Conservation (phyloP, 2,888 invertebrate species). For the Chrysopilus asiliformis region DNA sequence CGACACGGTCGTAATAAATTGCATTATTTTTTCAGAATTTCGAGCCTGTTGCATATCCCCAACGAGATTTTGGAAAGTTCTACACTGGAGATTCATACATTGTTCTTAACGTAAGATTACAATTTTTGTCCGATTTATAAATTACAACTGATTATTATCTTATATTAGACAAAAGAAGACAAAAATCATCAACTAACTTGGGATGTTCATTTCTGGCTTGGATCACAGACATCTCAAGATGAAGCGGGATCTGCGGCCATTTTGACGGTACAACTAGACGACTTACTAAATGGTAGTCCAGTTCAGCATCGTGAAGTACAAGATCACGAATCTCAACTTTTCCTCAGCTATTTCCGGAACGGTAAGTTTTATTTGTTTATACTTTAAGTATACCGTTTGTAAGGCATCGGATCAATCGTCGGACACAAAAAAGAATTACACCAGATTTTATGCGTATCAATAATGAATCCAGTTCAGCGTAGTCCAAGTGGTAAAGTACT, state of each 20-base stretch:
- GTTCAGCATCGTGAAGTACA: conserved; percentile 78
- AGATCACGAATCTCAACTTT: conserved; percentile 68
- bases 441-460: too few species aligned
- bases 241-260: conserved; percentile 66
- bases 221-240: conserved; percentile 62
- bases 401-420: too few species aligned
- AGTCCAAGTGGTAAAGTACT: too few species aligned
- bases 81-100: conserved; percentile 79
- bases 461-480: too few species aligned
- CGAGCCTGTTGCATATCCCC: conserved; percentile 58
- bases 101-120: conserved; percentile 53
- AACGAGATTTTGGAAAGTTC: conserved; percentile 66
- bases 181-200: conserved; percentile 52
- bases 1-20: too few species aligned
- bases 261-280: conserved; percentile 69
- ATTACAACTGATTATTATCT: conserved; percentile 1
- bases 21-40: conserved; percentile 51
- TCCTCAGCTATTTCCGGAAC: conserved; percentile 60
- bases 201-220: conserved; percentile 85
- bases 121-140: conserved; percentile 3
- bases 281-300: conserved; percentile 67
- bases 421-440: too few species aligned
- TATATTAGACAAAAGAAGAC: conserved; percentile 49
- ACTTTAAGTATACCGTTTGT: too few species aligned
- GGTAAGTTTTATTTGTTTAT: too few species aligned